Evolutionary conservation across 2,797 vertebrate species (phyloP), one percentile per base, ranked within the genome.

Genomic region (Macrochelys suwanniensis): DNA sequence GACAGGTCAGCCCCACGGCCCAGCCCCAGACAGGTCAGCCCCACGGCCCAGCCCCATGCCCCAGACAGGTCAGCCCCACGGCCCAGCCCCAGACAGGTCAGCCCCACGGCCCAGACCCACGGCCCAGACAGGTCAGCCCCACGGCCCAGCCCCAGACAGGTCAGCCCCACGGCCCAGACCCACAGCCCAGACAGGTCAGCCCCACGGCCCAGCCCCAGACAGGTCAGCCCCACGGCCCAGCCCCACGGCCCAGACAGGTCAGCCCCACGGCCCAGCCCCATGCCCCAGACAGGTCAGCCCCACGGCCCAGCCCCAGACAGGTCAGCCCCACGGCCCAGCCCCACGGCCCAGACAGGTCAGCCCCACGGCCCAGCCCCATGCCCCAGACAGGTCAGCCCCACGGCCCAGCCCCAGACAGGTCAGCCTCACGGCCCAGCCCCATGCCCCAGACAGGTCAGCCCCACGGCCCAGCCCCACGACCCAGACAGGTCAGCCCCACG

Each of bases 301-400:
- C 56, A 57, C 0, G 5, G 25, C 11, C 56, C 26, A 12, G 54
- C 53, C 21, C 53, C 21, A 21, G 21, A 56, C 54, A 26, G 54
- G 9, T 25, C 54, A 26, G 13, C 45, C 74, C 45, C 25, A 28
- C 3, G 0, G 49, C 45, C 26, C 12, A 13, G 15, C 2, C 53
- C 53, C 17, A 54, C 7, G 9, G 8, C 54, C n/a, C 16, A 5
- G 31, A 37, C 9, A 56, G 54, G 23, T 21, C 19, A 54, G 6
- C 11, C 31, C 74, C 25, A 11, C 0, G 28, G 3, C 9, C 13
- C 33, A 3, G 31, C 11, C 42, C 42, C 33, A 5, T 1, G 3
- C 33, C n/a, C 8, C 21, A 21, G 31, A 37, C 9, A 56, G 54
- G 23, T 21, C 19, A 54, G 6, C 11, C 31, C 74, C 25, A 11